Base-by-base conservation (phyloP, 2,113 vertebrate species). In the Tinamus guttatus region DNA sequence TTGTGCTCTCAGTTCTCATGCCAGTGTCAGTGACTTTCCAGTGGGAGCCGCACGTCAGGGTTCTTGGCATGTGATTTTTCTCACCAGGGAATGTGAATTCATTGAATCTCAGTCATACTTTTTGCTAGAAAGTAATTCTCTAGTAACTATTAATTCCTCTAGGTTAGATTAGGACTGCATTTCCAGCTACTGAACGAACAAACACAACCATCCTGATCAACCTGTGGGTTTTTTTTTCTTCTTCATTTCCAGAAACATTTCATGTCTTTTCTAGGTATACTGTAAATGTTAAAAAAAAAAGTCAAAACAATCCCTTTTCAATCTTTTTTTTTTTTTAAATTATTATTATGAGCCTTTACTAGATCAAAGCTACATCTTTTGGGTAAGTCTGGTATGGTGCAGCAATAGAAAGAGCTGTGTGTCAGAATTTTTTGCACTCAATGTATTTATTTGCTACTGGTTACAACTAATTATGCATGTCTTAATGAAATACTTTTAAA, bases 1-100 rank as follows among this genome's bases (percentile, higher is more conserved):
- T 80, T 0, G 0, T 45, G 60, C 32, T 36, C 71, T 69, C 63
- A 41, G 34, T 64, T 84, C 71, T 77, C 68, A 22, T 0, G 0
- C 20, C 73, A 74, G 54, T 20, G 19, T 11, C 70, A 30, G 67
- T 22, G 62, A 41, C 75, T 51, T 89, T 74, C 65, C 77, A 65
- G 13, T 0, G 3, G 51, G 64, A 81, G 40, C 54, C 58, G 81
- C 0, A 1, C 14, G 3, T 63, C 81, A 25, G 38, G 11, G 54
- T 49, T 83, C 14, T 0, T 65, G 70, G 56, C 13, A 4, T 8
- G 16, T 8, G 18, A 15, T 85, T 49, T 49, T 40, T 8, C 43
- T 77, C 68, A 76, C 52, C 71, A 52, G 28, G 51, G 78, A 87
- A 32, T 21, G 16, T 52, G 70, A 79, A 82, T 47, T 79, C 81